Percentiles rank a stretch among this genome's conserved stretches.
phyloP scores from a whole-genome alignment of 2,888 invertebrate species.

The Tineola bisselliella region DNA sequence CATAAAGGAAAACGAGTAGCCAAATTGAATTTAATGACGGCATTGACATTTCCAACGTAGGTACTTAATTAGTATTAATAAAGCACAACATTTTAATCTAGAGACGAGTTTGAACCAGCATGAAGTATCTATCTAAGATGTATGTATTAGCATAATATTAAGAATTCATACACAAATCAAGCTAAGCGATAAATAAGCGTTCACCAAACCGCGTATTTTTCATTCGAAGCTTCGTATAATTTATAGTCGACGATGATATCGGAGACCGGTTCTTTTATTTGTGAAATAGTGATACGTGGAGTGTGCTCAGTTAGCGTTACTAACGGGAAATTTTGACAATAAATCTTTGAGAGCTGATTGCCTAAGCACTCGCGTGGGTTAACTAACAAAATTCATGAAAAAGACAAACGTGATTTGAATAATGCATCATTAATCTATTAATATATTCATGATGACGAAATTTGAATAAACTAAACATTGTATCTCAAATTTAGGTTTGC shows the following conservation, averaged over 20 bases:
- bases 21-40: not conserved
- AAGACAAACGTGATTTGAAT: not conserved
- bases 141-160: conserved; percentile 38
- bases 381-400: conserved; percentile 20
- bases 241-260: conserved; percentile 66
- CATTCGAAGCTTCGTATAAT: conserved; percentile 60
- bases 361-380: conserved; percentile 65
- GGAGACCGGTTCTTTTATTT: conserved; percentile 67
- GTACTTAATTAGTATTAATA: not conserved
- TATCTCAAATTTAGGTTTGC: not conserved
- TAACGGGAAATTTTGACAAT: conserved; percentile 67
- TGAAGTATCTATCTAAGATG: conserved; percentile 2
- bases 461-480: too few species aligned
- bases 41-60: not conserved
- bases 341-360: conserved; percentile 65
- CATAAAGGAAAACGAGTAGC: not conserved
- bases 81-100: conserved; percentile 9
- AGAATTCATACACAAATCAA: conserved; percentile 49
- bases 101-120: not conserved
- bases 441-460: not conserved
- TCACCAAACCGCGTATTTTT: conserved; percentile 61
- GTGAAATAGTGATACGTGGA: conserved; percentile 66
- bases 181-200: conserved; percentile 57
- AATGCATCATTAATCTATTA: not conserved
- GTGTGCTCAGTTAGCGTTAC: conserved; percentile 65